Evolutionary conservation across 2,888 invertebrate genomes (phyloP).

Genomic region (Caenorhabditis sp.): DNA sequence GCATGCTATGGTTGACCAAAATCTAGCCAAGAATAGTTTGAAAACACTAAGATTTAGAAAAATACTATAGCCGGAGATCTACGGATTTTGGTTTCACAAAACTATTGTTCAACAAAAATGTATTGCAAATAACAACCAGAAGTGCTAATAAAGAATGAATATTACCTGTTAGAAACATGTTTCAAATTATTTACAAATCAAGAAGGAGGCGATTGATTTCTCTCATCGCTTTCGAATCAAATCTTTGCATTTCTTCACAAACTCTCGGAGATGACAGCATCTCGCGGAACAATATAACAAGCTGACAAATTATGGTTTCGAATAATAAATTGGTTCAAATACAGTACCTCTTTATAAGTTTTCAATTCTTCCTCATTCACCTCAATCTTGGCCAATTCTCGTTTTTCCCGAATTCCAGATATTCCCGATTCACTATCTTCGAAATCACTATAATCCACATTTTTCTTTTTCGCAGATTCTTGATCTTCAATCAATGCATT

Average conservation of each 20-base stretch:
- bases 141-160: background rate
- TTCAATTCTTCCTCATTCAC: background rate
- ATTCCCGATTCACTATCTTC: background rate
- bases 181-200: background rate
- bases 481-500: background rate
- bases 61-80: too few relatives aligned
- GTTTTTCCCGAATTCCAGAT: background rate
- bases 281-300: background rate
- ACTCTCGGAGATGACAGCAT: background rate
- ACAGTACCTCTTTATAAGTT: background rate
- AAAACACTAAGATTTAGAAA: too few relatives aligned
- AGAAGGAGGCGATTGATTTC: background rate
- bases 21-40: background rate
- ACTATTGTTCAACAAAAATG: too few relatives aligned
- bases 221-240: background rate
- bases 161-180: too few relatives aligned
- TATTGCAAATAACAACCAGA: background rate
- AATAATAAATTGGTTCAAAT: background rate
- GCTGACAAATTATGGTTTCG: background rate
- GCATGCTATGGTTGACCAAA: background rate
- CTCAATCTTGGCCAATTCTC: background rate
- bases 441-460: background rate
- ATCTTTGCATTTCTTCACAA: background rate
- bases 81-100: too few relatives aligned
- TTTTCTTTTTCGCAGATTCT: background rate